Conservation (phyloP, 2,888 invertebrate species). For the Nemurella pictetii region DNA sequence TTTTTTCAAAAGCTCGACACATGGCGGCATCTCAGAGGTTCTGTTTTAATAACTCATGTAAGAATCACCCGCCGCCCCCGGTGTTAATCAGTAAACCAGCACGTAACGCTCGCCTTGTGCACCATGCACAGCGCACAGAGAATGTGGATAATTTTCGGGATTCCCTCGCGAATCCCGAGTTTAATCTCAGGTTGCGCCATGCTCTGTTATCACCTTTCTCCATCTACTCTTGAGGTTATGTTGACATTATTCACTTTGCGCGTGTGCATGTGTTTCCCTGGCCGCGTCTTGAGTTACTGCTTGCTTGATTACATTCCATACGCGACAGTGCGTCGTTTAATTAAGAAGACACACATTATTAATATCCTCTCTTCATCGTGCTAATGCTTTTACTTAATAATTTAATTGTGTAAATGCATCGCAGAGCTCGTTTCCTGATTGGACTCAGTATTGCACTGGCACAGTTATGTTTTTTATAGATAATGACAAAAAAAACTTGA, state of each 20-base stretch:
- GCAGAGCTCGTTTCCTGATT: no score
- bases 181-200: background rate
- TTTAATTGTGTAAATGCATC: background rate
- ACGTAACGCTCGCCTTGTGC: background rate
- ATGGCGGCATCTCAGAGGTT: no score
- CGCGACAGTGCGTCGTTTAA: slow-evolving; percentile 21
- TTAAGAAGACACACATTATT: background rate
- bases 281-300: background rate
- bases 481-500: no score
- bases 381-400: background rate
- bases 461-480: no score
- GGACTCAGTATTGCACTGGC: no score
- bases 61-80: background rate
- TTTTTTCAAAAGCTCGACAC: no score
- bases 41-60: no score
- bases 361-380: background rate
- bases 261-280: slow-evolving; percentile 4
- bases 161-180: background rate
- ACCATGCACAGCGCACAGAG: background rate
- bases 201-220: background rate
- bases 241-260: slow-evolving; percentile 1
- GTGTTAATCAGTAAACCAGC: background rate
- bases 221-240: slow-evolving; percentile 5
- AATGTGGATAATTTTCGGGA: background rate
- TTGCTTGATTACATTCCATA: slow-evolving; percentile 13